Percentiles rank a stretch among this genome's conserved stretches.
Evolutionary conservation across 1,140 invertebrate genomes (phyloP).

Genomic region (Onthophagus taurus): DNA sequence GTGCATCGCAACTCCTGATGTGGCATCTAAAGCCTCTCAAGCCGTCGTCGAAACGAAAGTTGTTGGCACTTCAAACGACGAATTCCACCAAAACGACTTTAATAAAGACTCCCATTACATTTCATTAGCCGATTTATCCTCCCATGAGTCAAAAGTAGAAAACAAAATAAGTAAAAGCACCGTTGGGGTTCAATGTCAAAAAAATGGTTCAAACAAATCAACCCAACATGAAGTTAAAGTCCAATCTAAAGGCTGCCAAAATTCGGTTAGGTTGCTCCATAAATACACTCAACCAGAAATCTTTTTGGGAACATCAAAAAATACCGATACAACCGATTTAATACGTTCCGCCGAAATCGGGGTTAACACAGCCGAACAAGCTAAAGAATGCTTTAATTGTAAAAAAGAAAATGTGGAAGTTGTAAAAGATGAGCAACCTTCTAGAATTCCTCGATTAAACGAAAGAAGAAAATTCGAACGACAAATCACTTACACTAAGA

Average conservation of each 20-base stretch:
- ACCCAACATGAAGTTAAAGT: slow-evolving; percentile 28
- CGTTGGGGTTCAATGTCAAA: slow-evolving; percentile 25
- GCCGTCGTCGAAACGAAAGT: slow-evolving; percentile 37
- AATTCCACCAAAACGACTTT: slow-evolving; percentile 35
- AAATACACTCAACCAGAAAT: slow-evolving; percentile 30
- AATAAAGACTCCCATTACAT: slow-evolving; percentile 22
- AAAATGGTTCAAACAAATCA: slow-evolving; percentile 9
- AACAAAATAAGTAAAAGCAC: slow-evolving; percentile 28
- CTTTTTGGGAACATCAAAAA: slow-evolving; percentile 18
- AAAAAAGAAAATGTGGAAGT: slow-evolving; percentile 30
- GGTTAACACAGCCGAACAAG: slow-evolving; percentile 15
- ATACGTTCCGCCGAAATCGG: slow-evolving; percentile 17
- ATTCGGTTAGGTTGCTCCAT: slow-evolving; percentile 25
- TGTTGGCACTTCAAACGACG: slow-evolving; percentile 41
- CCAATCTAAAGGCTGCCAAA: slow-evolving; percentile 33
- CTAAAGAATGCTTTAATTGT: slow-evolving; percentile 10
- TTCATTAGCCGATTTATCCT: slow-evolving; percentile 28
- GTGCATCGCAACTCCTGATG: slow-evolving; percentile 30
- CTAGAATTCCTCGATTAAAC: slow-evolving; percentile 40
- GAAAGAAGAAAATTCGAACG: slow-evolving; percentile 38
- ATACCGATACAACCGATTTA: slow-evolving; percentile 30
- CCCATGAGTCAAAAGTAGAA: slow-evolving; percentile 32
- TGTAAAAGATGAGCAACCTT: slow-evolving; percentile 33
- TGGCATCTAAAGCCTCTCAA: slow-evolving; percentile 34
- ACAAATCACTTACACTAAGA: slow-evolving; percentile 44